Evolutionary conservation across 1,140 invertebrate species (phyloP).

Genomic region (Oreohelix idahoensis): DNA sequence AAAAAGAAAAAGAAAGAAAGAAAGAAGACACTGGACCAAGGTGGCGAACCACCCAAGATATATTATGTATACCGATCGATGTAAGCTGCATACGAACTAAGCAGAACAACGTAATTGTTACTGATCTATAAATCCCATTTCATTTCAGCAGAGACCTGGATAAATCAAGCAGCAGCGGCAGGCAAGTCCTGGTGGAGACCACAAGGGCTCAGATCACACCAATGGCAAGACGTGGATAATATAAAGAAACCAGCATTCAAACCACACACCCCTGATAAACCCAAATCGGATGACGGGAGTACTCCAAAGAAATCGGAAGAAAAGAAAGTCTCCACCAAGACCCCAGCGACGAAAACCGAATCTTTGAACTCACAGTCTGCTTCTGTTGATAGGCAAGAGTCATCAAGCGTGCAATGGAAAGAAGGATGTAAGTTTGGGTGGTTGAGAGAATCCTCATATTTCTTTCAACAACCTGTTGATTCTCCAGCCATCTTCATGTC

Average conservation of each 20-base stretch:
- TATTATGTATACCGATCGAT: no score
- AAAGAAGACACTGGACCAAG: no score
- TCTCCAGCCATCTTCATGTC: no score
- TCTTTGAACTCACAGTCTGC: background rate
- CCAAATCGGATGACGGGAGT: background rate
- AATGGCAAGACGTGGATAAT: conserved; percentile 39
- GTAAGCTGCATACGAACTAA: no score
- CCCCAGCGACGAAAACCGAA: background rate
- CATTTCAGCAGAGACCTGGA: conserved; percentile 7
- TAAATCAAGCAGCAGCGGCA: conserved; percentile 16
- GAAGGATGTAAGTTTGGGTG: conserved; percentile 13
- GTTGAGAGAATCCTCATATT: no score
- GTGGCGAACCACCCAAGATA: no score
- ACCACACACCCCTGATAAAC: background rate
- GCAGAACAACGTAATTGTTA: no score
- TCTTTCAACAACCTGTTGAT: no score
- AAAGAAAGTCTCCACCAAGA: background rate
- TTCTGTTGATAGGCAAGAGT: background rate
- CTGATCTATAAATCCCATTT: background rate
- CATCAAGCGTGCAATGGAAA: background rate
- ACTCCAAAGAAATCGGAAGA: background rate
- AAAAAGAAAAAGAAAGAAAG: no score
- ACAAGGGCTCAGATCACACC: conserved; percentile 36
- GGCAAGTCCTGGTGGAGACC: conserved; percentile 49
- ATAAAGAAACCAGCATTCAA: conserved; percentile 29